Evolutionary conservation across 2,888 invertebrate species (phyloP), one percentile per base, ranked within the genome.

Genomic region (Cryptosula pallasiana): DNA sequence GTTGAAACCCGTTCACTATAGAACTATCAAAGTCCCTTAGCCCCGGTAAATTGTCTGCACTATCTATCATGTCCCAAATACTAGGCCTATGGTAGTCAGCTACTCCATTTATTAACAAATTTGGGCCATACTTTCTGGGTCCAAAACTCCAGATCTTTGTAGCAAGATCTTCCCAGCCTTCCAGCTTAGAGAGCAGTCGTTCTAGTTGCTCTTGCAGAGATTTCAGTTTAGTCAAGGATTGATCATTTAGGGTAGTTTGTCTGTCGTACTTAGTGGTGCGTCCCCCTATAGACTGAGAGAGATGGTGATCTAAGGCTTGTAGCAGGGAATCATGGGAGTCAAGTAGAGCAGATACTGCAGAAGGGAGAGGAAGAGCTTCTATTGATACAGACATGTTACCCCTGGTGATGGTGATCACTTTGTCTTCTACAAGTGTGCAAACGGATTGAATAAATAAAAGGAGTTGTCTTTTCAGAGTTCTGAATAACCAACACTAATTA

Each of bases 81-180:
- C 87, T 88, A 34, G 86, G 86, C 0, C 88, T 86, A 45, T 87
- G 85, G 78, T 92, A 92, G 83, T 90, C 90, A 27, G 86, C 79
- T 0, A 92, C 90, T 75, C 90, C 88, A 84, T 97, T 97, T 1
- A 99, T 84, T 63, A 99, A 87, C 74, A 98, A 86, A 87, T 98
- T 99, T 0, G 93, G 90, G 70, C 95, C 94, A 81, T 92, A 92
- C 81, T 91, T 90, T 75, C 91, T 89, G 1, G 95, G 95, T 0
- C 98, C 96, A 76, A 97, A 91, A 1, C 93, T 90, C 96, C 96
- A 97, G 77, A 99, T 86, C 89, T 84, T 75, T 73, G 84, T 79
- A 27, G 71, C 55, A 74, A 75, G 35, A 73, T 75, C 5, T 1
- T 72, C 29, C 74, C 73, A 74, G 2, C 55, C 69, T 35, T 58